Conservation (phyloP, 2,888 invertebrate species). For the Leucophora obtusa region DNA sequence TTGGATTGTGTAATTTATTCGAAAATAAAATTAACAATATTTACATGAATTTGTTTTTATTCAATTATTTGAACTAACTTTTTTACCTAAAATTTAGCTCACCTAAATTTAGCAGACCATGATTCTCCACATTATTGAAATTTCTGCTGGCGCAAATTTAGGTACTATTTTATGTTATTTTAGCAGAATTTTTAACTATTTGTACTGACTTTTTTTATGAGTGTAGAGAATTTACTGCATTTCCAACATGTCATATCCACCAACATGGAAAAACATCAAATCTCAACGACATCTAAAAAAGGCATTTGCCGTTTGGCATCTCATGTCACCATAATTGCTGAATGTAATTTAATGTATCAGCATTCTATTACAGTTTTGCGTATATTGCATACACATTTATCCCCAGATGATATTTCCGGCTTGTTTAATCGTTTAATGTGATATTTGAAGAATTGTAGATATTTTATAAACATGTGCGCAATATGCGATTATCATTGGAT, state of each 20-base stretch:
- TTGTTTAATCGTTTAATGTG: slow-evolving; percentile 46
- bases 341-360: slow-evolving; percentile 58
- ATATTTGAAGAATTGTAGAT: slow-evolving; percentile 43
- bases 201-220: too few relatives aligned
- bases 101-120: too few relatives aligned
- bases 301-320: slow-evolving; percentile 59
- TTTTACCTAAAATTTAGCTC: too few relatives aligned
- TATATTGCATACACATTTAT: slow-evolving; percentile 53
- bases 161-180: too few relatives aligned
- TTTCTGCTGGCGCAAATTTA: too few relatives aligned
- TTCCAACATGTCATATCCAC: slow-evolving; percentile 56
- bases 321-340: slow-evolving; percentile 54
- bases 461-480: slow-evolving; percentile 49
- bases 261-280: slow-evolving; percentile 33
- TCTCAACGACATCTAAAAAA: slow-evolving; percentile 43
- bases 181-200: too few relatives aligned
- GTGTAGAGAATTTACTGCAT: slow-evolving; percentile 42
- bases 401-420: slow-evolving; percentile 59
- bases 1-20: too few relatives aligned
- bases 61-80: too few relatives aligned
- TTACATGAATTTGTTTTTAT: too few relatives aligned
- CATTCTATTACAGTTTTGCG: slow-evolving; percentile 50
- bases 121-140: too few relatives aligned
- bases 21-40: too few relatives aligned
- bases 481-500: slow-evolving; percentile 9